Conservation (phyloP, 2,888 invertebrate genomes). For the Frankliniella fusca region DNA sequence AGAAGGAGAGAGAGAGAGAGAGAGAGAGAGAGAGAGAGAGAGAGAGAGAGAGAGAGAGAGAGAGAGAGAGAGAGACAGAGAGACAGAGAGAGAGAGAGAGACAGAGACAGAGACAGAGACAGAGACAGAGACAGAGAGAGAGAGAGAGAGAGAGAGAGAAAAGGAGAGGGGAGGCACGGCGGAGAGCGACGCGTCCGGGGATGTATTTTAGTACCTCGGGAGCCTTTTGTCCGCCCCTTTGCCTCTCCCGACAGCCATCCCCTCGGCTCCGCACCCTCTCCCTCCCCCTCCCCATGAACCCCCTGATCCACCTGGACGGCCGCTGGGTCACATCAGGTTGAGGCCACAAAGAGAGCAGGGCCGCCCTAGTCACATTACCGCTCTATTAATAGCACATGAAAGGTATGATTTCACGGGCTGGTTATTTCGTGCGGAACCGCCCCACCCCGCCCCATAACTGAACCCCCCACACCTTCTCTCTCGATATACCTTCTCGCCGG, state of each 20-base stretch:
- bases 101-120: too few species aligned
- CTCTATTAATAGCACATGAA: conserved; percentile 25
- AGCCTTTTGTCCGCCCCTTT: neutral
- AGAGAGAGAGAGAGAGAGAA: too few species aligned
- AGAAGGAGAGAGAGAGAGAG: neutral
- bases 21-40: neutral
- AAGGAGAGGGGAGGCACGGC: too few species aligned
- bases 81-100: too few species aligned
- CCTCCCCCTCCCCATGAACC: neutral
- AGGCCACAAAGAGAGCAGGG: conserved; percentile 7
- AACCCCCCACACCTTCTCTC: neutral
- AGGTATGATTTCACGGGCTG: conserved; percentile 2
- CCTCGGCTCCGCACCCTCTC: neutral
- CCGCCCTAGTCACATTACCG: conserved; percentile 25
- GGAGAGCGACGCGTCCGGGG: too few species aligned
- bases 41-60: too few species aligned
- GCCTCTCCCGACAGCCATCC: neutral
- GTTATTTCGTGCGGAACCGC: neutral
- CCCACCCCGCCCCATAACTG: neutral
- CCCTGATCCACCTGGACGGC: neutral
- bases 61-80: neutral
- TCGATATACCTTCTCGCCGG: neutral
- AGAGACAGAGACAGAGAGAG: too few species aligned
- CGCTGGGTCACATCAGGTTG: neutral
- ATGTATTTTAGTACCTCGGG: neutral